Conservation (phyloP, 2,888 invertebrate species). For the Plutella xylostella region DNA sequence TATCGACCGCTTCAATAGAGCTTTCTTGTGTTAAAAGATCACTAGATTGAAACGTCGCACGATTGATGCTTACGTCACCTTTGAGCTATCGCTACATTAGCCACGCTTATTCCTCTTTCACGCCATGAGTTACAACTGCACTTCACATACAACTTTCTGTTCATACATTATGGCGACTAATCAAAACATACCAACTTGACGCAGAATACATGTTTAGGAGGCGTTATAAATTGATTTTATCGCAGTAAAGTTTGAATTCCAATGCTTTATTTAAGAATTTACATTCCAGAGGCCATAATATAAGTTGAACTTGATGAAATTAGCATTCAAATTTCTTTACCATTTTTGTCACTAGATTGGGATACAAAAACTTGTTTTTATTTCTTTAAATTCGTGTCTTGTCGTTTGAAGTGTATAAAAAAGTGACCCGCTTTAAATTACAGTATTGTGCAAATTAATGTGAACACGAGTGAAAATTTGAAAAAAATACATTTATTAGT, state of each 20-base stretch:
- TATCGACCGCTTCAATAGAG: slow-evolving; percentile 44
- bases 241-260: neutral
- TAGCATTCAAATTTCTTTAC: slow-evolving; percentile 1
- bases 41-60: slow-evolving; percentile 47
- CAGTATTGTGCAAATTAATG: no score
- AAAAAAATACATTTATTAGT: no score
- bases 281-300: slow-evolving; percentile 2
- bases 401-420: slow-evolving; percentile 2
- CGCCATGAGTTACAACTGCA: neutral
- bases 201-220: neutral
- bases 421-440: slow-evolving; percentile 45
- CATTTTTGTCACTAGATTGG: neutral
- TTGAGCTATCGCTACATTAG: slow-evolving; percentile 20
- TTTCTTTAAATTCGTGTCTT: no score
- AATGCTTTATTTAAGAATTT: neutral
- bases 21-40: slow-evolving; percentile 50
- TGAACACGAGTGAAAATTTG: no score
- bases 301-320: slow-evolving; percentile 1
- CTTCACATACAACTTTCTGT: neutral
- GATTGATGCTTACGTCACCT: slow-evolving; percentile 38
- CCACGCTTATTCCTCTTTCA: slow-evolving; percentile 12
- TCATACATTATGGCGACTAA: neutral
- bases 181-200: neutral
- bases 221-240: neutral
- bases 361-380: neutral